A percentile compares a stretch with the other conserved stretches of the same genome.
phyloP scores from a whole-genome alignment of 30 jellyfish, hydroid and myxozoan species.

The Sanderia malayensis region DNA sequence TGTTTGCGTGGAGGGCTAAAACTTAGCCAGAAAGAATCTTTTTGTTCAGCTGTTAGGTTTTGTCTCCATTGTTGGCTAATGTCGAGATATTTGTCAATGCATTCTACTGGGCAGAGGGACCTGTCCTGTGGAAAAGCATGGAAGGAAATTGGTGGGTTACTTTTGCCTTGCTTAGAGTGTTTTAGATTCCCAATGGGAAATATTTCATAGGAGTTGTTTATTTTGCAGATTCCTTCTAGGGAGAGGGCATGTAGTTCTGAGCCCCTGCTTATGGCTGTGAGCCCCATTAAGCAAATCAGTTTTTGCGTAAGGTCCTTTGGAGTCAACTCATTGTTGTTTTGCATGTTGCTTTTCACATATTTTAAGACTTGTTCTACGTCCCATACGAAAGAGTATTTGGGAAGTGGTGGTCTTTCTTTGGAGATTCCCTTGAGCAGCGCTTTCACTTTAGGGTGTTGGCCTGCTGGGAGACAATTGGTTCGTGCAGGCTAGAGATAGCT shows the following conservation, averaged over 20 bases:
- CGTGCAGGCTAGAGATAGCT: constrained; percentile 10
- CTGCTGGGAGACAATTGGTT: constrained; percentile 1
- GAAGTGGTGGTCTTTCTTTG: constrained; percentile 29
- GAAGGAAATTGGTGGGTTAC: not conserved
- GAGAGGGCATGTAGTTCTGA: not conserved
- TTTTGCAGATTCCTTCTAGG: not conserved
- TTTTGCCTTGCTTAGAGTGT: not conserved
- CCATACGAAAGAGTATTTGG: constrained; percentile 11
- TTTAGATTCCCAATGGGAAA: not conserved
- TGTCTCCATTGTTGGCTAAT: not conserved
- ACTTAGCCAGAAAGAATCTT: not conserved
- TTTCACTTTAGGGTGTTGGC: constrained; percentile 19
- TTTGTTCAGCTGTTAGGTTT: no score
- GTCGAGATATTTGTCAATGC: not conserved
- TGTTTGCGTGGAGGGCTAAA: not conserved
- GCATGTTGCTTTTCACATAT: not conserved
- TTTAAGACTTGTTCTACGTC: constrained; percentile 15
- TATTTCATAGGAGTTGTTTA: not conserved
- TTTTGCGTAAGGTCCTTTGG: not conserved
- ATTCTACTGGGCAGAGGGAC: not conserved
- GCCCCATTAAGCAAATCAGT: not conserved
- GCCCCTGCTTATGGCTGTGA: not conserved
- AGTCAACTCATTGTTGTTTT: not conserved
- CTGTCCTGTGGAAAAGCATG: not conserved
- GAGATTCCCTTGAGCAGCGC: constrained; percentile 15